Evolutionary conservation across 2,797 vertebrate species (phyloP).

Genomic region (Austrolebias charrua): DNA sequence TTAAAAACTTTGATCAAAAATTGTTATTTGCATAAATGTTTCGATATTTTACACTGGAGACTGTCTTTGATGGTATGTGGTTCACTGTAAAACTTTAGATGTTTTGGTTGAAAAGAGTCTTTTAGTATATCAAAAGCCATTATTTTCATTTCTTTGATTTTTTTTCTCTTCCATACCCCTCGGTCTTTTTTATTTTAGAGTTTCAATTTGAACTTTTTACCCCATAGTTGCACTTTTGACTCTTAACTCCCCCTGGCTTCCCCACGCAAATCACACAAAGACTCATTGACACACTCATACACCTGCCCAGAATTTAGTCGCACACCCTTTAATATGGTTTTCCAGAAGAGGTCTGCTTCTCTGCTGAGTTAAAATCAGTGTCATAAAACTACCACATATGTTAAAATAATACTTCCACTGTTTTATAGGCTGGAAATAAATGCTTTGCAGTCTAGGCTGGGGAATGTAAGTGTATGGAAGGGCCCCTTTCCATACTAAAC

Average conservation of each 20-base stretch:
- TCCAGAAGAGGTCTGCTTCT: constrained; percentile 22
- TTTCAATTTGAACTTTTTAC: constrained; percentile 59
- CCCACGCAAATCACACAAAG: constrained; percentile 55
- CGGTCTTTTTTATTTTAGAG: constrained; percentile 6
- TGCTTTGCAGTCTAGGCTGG: constrained; percentile 14
- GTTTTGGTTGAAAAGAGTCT: not conserved
- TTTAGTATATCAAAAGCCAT: constrained; percentile 8
- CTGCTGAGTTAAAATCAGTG: not conserved
- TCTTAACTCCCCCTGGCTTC: constrained; percentile 40
- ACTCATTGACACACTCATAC: constrained; percentile 60
- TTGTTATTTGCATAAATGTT: too few relatives aligned
- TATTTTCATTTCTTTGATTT: not conserved
- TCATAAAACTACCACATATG: constrained; percentile 1
- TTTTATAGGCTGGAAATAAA: constrained; percentile 16
- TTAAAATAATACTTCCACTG: constrained; percentile 20
- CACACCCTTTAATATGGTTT: constrained; percentile 34
- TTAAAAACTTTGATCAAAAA: too few relatives aligned
- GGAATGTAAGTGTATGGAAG: constrained; percentile 61
- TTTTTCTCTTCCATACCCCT: constrained; percentile 1
- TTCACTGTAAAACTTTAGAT: too few relatives aligned
- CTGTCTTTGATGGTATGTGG: too few relatives aligned
- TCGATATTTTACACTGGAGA: too few relatives aligned
- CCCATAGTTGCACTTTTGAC: constrained; percentile 57
- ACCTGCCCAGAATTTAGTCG: constrained; percentile 52
- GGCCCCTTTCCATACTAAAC: constrained; percentile 66